Evolutionary conservation across 92 coral and sea anemone genomes (phyloP).

Genomic region (Metridium senile): DNA sequence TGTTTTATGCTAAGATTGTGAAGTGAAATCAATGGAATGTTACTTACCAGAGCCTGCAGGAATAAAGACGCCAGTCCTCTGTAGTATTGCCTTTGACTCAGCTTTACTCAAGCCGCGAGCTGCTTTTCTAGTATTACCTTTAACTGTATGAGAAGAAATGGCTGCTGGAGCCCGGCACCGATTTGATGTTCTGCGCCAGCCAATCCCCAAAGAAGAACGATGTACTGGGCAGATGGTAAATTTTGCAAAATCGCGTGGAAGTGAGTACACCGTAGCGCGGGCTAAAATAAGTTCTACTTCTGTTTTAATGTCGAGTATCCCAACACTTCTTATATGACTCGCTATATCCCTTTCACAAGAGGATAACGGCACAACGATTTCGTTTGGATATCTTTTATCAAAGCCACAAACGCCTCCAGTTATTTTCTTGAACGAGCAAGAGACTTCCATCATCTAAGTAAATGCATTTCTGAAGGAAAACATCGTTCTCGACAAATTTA

Average conservation of each 20-base stretch:
- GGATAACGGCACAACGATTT: constrained; percentile 35
- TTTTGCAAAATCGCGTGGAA: constrained; percentile 40
- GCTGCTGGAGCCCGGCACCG: constrained; percentile 53
- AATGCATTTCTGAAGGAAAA: too few relatives aligned
- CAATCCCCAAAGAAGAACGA: constrained; percentile 61
- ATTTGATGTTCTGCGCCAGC: constrained; percentile 60
- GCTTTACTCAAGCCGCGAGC: constrained; percentile 42
- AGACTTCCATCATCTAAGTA: too few relatives aligned
- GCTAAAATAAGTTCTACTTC: constrained; percentile 61
- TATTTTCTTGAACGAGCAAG: too few relatives aligned
- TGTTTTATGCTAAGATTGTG: too few relatives aligned
- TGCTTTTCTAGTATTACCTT: constrained; percentile 29
- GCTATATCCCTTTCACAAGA: constrained; percentile 40
- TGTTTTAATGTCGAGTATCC: constrained; percentile 28
- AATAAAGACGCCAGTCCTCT: constrained; percentile 50
- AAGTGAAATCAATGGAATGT: neutral
- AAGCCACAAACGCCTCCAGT: constrained; percentile 36
- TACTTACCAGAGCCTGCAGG: constrained; percentile 69
- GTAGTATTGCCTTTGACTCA: constrained; percentile 49
- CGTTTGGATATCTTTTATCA: constrained; percentile 15
- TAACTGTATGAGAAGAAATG: constrained; percentile 29
- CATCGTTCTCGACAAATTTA: too few relatives aligned
- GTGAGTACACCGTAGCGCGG: constrained; percentile 42
- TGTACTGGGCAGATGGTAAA: constrained; percentile 61
- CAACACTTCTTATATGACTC: constrained; percentile 41